A percentile compares a stretch with the other conserved stretches of the same genome.
Conservation (phyloP, 2,113 vertebrate genomes). For the Oxygymnocypris stewartii region DNA sequence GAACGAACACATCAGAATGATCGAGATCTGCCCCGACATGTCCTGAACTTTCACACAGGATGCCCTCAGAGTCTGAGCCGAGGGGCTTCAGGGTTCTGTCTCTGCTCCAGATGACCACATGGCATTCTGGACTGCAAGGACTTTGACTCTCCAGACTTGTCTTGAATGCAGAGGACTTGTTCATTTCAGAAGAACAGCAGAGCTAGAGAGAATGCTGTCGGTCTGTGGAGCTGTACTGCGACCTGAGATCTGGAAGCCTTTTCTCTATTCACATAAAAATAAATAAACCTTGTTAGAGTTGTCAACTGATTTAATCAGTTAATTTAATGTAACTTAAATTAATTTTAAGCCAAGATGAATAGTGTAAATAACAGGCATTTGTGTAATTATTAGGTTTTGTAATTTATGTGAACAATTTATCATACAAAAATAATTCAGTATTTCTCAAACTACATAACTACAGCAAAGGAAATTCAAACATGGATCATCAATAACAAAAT, state of each 20-base stretch:
- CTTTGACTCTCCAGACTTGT: conserved; percentile 24
- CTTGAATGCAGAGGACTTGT: background rate
- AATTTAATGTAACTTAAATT: no score
- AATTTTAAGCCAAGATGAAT: no score
- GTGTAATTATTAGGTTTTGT: no score
- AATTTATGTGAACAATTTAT: no score
- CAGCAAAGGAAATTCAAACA: no score
- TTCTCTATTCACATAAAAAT: background rate
- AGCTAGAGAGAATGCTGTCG: background rate
- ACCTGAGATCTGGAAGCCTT: background rate
- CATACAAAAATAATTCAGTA: no score
- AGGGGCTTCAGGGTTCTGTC: conserved; percentile 13
- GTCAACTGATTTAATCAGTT: no score
- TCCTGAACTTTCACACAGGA: conserved; percentile 18
- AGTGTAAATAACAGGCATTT: no score
- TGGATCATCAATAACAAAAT: no score
- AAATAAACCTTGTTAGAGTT: no score
- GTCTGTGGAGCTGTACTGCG: background rate
- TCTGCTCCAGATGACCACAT: conserved; percentile 14
- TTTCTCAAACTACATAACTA: no score
- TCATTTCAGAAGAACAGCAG: background rate
- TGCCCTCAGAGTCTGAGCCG: background rate
- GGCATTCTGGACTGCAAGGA: background rate
- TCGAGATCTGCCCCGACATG: conserved; percentile 26
- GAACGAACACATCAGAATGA: background rate